Conservation (phyloP, 2,797 vertebrate species). For the Cyprinella venusta region DNA sequence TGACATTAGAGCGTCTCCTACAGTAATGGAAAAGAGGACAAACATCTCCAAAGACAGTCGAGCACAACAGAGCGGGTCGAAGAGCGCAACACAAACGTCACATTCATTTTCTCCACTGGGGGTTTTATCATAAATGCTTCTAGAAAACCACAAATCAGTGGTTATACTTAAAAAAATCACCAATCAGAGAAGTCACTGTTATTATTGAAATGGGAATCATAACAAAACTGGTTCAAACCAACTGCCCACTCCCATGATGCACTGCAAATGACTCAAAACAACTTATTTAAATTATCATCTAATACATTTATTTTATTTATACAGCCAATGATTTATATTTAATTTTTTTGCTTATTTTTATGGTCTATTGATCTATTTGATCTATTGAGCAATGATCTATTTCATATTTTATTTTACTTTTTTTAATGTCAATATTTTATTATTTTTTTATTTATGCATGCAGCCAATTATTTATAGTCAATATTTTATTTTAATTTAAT, state of each 20-base stretch:
- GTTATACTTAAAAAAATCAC: too few species aligned
- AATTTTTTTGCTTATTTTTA: not conserved
- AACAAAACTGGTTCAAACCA: not conserved
- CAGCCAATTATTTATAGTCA: not conserved
- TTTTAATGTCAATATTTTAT: not conserved
- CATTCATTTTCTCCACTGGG: not conserved
- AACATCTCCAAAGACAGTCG: constrained; percentile 41
- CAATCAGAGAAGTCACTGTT: not conserved
- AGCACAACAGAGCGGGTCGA: constrained; percentile 42
- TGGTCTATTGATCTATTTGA: too few species aligned
- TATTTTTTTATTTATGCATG: not conserved
- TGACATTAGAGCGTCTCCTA: constrained; percentile 34
- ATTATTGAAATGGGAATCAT: not conserved
- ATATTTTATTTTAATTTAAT: not conserved
- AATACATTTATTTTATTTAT: not conserved
- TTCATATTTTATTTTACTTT: not conserved
- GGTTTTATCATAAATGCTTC: too few species aligned
- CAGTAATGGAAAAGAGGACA: constrained; percentile 39
- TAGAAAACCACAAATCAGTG: not conserved
- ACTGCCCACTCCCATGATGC: not conserved
- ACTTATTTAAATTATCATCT: not conserved
- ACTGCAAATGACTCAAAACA: not conserved
- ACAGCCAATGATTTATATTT: not conserved
- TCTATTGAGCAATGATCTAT: not conserved
- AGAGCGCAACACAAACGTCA: not conserved